Percentiles rank a stretch among this genome's conserved stretches.
phyloP scores from a whole-genome alignment of 1,140 invertebrate genomes.

The Drosophila virilis region DNA sequence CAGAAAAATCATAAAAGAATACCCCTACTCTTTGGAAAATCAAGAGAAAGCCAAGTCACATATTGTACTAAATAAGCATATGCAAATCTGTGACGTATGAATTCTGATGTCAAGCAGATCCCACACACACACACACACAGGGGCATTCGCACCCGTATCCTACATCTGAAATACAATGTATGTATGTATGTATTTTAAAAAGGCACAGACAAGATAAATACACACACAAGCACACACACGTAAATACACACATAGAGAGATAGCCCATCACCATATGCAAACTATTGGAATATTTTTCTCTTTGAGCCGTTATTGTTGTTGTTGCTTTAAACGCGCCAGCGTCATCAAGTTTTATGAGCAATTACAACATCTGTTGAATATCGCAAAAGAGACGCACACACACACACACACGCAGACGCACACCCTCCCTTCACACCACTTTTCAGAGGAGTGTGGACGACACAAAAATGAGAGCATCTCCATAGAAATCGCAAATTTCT shows the following conservation, averaged over 20 bases:
- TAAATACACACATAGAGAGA: constrained; percentile 3
- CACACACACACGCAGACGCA: constrained; percentile 12
- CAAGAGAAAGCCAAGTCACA: constrained; percentile 23
- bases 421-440: constrained; percentile 7
- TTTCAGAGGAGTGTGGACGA: constrained; percentile 12
- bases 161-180: constrained; percentile 70
- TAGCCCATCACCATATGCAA: constrained; percentile 70
- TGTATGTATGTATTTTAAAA: constrained; percentile 28
- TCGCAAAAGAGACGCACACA: constrained; percentile 56
- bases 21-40: constrained; percentile 7
- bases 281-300: constrained; percentile 51
- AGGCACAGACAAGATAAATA: constrained; percentile 22
- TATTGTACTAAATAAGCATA: constrained; percentile 53
- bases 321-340: constrained; percentile 64
- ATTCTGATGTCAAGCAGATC: constrained; percentile 69
- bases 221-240: constrained; percentile 19
- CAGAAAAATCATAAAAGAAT: constrained; percentile 19
- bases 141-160: constrained; percentile 4
- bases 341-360: constrained; percentile 82
- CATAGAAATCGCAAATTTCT: constrained; percentile 42
- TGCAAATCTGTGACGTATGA: constrained; percentile 80
- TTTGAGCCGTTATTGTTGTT: constrained; percentile 40
- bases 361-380: constrained; percentile 83
- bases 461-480: constrained; percentile 45
- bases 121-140: constrained; percentile 12